These are phyloP conservation scores for Matsumurasca onukii DNA, from an alignment of 1,140 invertebrate species.

Conservation along the genomic window DNA sequence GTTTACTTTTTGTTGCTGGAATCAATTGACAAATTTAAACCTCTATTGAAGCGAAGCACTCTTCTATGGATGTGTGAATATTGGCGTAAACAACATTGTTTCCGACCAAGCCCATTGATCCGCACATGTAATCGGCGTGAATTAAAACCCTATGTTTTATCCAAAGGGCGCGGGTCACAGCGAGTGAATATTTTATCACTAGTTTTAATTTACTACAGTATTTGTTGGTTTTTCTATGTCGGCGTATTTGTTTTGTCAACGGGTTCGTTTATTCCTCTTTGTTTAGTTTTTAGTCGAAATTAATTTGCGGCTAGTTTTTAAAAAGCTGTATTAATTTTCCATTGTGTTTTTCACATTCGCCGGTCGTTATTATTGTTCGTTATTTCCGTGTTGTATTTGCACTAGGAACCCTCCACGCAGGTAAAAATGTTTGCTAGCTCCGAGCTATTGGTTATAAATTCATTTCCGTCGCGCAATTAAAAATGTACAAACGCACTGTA, in stretches of 20 bases:
- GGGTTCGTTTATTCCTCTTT: constrained; percentile 5
- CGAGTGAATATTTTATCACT: constrained; percentile 14
- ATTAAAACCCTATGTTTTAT: constrained; percentile 19
- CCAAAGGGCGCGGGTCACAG: not conserved
- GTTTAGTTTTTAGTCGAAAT: constrained; percentile 10
- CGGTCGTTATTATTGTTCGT: not conserved
- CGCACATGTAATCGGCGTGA: not conserved
- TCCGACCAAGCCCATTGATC: not conserved
- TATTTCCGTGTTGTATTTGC: constrained; percentile 4
- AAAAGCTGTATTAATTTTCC: not conserved
- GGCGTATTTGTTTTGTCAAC: constrained; percentile 1
- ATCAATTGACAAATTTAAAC: no score
- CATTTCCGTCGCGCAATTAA: no score
- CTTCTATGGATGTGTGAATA: no score
- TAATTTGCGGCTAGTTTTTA: not conserved
- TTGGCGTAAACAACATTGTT: not conserved
- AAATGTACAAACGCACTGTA: no score
- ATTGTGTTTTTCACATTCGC: constrained; percentile 14
- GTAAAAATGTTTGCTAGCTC: no score
- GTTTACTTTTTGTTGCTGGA: no score
- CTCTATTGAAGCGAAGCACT: no score
- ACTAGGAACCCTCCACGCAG: no score
- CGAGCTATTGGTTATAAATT: no score
- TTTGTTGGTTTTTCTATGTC: constrained; percentile 14
- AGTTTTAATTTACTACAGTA: constrained; percentile 7